These are phyloP conservation scores for Macrocentrus cingulum DNA, from an alignment of 1,140 invertebrate species.

Conservation along the genomic window DNA sequence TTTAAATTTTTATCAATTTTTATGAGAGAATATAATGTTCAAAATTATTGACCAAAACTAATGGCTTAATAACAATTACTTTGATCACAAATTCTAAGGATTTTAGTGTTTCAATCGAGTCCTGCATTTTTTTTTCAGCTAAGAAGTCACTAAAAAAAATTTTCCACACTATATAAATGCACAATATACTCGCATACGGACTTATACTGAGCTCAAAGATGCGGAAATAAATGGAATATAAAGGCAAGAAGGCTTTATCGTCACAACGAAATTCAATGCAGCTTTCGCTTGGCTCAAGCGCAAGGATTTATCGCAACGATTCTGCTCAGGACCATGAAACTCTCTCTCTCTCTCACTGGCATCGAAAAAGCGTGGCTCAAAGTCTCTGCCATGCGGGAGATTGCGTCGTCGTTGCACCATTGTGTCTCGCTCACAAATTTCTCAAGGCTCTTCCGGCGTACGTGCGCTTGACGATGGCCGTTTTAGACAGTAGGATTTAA, in stretches of 20 bases:
- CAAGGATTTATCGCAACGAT: background rate
- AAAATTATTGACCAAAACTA: no score
- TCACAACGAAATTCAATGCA: conserved; percentile 1
- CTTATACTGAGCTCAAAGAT: no score
- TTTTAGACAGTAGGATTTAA: background rate
- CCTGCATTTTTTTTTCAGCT: no score
- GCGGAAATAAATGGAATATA: conserved; percentile 11
- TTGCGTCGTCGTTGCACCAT: background rate
- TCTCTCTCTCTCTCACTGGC: no score
- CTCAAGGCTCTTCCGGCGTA: no score
- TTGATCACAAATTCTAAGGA: no score
- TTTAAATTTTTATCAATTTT: no score
- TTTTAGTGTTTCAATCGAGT: no score
- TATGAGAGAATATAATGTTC: no score
- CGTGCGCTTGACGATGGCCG: no score
- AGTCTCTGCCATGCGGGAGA: conserved; percentile 1
- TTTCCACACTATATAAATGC: background rate
- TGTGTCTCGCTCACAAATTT: background rate
- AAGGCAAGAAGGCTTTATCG: conserved; percentile 10
- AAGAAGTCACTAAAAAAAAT: no score
- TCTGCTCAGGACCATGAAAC: background rate
- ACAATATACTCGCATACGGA: background rate
- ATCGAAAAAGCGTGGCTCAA: conserved; percentile 10
- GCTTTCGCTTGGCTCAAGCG: background rate
- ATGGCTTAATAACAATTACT: no score